phyloP scores from a whole-genome alignment of 2,113 vertebrate genomes.

The Numida meleagris region DNA sequence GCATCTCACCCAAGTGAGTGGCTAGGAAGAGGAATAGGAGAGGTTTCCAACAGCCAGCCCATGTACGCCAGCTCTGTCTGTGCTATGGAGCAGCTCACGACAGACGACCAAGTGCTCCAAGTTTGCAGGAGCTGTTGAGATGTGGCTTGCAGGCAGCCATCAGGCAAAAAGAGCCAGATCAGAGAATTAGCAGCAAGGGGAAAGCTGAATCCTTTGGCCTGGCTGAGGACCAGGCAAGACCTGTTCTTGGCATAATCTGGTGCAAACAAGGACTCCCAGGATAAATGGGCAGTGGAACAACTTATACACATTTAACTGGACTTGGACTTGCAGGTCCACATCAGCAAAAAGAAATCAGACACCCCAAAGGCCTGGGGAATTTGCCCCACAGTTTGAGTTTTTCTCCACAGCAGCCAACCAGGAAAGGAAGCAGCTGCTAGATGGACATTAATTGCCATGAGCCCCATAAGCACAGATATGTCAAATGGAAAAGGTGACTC shows the following conservation, averaged over 20 bases:
- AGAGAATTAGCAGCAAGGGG: constrained; percentile 31
- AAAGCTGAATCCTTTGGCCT: constrained; percentile 32
- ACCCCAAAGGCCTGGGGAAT: constrained; percentile 1
- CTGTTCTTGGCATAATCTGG: constrained; percentile 48
- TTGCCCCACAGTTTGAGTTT: constrained; percentile 15
- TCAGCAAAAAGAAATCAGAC: constrained; percentile 43
- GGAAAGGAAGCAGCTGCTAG: constrained; percentile 61
- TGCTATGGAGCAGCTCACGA: not conserved
- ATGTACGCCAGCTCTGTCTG: not conserved
- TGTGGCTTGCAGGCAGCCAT: constrained; percentile 17
- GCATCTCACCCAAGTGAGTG: not conserved
- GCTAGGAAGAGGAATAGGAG: not conserved
- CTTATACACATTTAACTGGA: constrained; percentile 19
- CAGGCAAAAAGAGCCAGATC: constrained; percentile 22
- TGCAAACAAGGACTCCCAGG: constrained; percentile 60
- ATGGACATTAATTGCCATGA: constrained; percentile 40
- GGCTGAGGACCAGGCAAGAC: constrained; percentile 20
- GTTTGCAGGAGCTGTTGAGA: constrained; percentile 54
- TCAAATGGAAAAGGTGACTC: constrained; percentile 68
- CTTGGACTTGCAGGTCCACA: not conserved
- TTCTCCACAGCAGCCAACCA: constrained; percentile 21
- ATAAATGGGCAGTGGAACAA: constrained; percentile 63
- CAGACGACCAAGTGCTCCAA: not conserved
- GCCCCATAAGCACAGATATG: constrained; percentile 1
- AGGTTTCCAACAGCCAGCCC: constrained; percentile 41